Evolutionary conservation across 2,888 invertebrate species (phyloP).

Genomic region (Dendrolimus pini): DNA sequence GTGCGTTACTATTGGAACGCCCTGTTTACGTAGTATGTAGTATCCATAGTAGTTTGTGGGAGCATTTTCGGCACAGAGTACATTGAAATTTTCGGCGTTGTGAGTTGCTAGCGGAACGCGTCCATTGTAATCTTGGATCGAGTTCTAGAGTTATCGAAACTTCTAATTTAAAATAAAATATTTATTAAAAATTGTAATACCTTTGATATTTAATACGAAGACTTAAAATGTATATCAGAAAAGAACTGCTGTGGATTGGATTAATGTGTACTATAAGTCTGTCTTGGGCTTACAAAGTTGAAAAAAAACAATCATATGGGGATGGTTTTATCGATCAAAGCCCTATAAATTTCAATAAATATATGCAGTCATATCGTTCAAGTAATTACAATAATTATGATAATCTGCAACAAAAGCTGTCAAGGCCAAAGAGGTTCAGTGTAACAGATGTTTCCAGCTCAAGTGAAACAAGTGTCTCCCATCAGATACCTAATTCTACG

Average conservation of each 20-base stretch:
- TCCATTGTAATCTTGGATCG: no score
- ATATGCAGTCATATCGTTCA: not conserved
- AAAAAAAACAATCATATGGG: not conserved
- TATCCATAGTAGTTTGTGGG: no score
- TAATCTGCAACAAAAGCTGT: slow-evolving; percentile 16
- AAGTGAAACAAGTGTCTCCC: slow-evolving; percentile 36
- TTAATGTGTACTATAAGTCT: slow-evolving; percentile 7
- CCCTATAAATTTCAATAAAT: not conserved
- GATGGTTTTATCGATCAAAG: not conserved
- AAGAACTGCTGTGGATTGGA: slow-evolving; percentile 7
- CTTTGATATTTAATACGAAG: not conserved
- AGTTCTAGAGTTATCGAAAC: no score
- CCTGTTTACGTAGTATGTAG: no score
- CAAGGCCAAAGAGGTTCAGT: slow-evolving; percentile 50
- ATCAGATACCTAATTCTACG: slow-evolving; percentile 22
- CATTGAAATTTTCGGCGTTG: no score
- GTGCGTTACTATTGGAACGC: no score
- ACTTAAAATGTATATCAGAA: not conserved
- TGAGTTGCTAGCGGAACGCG: no score
- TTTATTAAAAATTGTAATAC: no score
- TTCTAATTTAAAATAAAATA: no score
- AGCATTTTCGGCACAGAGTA: no score
- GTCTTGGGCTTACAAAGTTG: not conserved
- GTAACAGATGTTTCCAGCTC: slow-evolving; percentile 37
- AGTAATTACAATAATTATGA: slow-evolving; percentile 4